Conservation (phyloP, 2,888 invertebrate genomes). For the Clostera curtula region DNA sequence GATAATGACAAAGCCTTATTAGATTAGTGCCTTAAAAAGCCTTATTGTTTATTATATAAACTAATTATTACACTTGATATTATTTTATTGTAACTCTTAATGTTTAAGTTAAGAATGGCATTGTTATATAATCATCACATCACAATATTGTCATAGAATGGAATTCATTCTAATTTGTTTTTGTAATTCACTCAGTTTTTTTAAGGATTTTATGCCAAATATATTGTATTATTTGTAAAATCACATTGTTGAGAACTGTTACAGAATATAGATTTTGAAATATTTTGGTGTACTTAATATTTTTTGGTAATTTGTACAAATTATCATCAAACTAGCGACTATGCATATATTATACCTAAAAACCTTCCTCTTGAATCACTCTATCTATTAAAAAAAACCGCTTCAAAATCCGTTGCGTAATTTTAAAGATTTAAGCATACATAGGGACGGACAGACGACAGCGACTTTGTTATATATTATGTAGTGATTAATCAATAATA, state of each 20-base stretch:
- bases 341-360: no score
- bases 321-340: no score
- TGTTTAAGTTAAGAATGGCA: slow-evolving; percentile 14
- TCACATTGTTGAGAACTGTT: slow-evolving; percentile 71
- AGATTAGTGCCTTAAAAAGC: slow-evolving; percentile 51
- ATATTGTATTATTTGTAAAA: slow-evolving; percentile 65
- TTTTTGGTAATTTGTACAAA: slow-evolving; percentile 9
- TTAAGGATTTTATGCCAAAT: slow-evolving; percentile 71
- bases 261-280: slow-evolving; percentile 68
- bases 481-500: no score
- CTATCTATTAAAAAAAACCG: no score
- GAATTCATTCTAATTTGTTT: slow-evolving; percentile 37
- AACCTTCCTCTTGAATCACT: no score
- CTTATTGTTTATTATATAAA: slow-evolving; percentile 22
- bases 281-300: slow-evolving; percentile 13
- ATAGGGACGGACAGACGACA: no score
- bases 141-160: slow-evolving; percentile 35
- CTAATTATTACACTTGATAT: slow-evolving; percentile 23
- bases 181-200: slow-evolving; percentile 47
- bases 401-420: no score
- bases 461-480: no score
- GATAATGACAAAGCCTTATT: slow-evolving; percentile 38
- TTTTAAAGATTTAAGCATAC: no score
- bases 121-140: slow-evolving; percentile 35
- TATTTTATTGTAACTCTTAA: slow-evolving; percentile 26